Evolutionary conservation across 2,888 invertebrate species (phyloP), one percentile per base, ranked within the genome.

Genomic region (Thyatira batis): DNA sequence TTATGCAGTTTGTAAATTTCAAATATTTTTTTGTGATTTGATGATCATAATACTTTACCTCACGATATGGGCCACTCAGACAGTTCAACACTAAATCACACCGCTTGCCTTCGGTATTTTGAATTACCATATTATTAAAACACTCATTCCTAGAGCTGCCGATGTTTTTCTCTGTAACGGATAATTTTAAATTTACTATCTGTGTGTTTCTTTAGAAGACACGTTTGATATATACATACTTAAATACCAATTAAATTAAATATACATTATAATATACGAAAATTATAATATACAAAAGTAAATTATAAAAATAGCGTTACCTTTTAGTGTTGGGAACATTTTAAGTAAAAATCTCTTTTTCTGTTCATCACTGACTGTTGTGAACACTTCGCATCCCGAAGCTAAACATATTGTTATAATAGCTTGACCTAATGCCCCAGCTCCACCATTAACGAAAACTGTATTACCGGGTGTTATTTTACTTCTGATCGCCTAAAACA

Each of bases 351-450:
- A 76, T 2, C 56, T 61, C 49, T 82, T 82, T 56, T 82, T 80
- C 3, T 55, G 50, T 0, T 53, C 20, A 39, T 73, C 69, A 27
- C 74, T 68, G 4, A 82, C 82, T 0, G 76, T 70, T 1, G 76
- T 71, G 50, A 59, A 79, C 0, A 82, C 69, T 2, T 54, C 55
- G 45, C 74, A 82, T 1, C 69, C 65, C 1, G 69, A 13, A 4
- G 71, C 63, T 13, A 80, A 50, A 9, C 71, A 73, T 0, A 84
- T 53, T 0, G 78, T 65, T 53, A 82, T 78, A 0, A 76, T 50
- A 0, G 82, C 82, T 60, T 84, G 84, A 0, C 81, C 80, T 0
- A 82, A 46, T 0, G 80, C 78, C 0, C 77, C 78, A 0, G 71
- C 69, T 6, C 81, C 82, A 6, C 76, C 80, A 4, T 72, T 69